Base-by-base conservation (phyloP, 2,888 invertebrate species). In the Aplocera efformata region DNA sequence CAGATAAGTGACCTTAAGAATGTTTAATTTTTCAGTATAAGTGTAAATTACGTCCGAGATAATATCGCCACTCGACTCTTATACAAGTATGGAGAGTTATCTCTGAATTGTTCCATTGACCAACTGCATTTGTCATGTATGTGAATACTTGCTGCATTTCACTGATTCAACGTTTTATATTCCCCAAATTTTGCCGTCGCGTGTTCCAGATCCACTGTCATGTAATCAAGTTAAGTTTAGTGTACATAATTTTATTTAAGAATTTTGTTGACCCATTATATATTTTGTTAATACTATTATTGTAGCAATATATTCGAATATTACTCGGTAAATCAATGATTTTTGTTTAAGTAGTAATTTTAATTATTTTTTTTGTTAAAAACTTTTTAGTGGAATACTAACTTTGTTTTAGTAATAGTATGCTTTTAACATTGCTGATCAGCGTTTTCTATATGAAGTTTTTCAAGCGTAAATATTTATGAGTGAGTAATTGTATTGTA, bases 201-300 rank as follows among this genome's bases (percentile, higher is more conserved):
- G 42, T 50, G 52, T 42, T 46, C 25, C 44, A 33, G 32, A 41
- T 39, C 24, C 33, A 46, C 35, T 43, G 36, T 43, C 40, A 42
- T 41, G 11, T 37, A 44, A 51, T 52, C 42, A 27, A 31, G 45
- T 51, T 50, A 50, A 72, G 68, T 67, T 71, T 74, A 74, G 64
- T 84, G 82, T 84, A 84, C 73, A 84, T 83, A 79, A 67, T 73
- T 69, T 72, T 69, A 71, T 76, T 70, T 68, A 63, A 63, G 63
- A 44, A 59, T 67, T 63, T 79, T 81, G 79, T 82, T 84, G 75
- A 79, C 65, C 63, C 65, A 49, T 59, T 67, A 67, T 72, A 67
- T 70, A 51, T 68, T 66, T 80, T 74, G 81, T 58, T 81, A 76
- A 69, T 71, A 59, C 40, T 57, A 61, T 17, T 17, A 17, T 64